Base-by-base conservation (phyloP, 1,140 invertebrate species). In the Stratiolaelaps scimitus region DNA sequence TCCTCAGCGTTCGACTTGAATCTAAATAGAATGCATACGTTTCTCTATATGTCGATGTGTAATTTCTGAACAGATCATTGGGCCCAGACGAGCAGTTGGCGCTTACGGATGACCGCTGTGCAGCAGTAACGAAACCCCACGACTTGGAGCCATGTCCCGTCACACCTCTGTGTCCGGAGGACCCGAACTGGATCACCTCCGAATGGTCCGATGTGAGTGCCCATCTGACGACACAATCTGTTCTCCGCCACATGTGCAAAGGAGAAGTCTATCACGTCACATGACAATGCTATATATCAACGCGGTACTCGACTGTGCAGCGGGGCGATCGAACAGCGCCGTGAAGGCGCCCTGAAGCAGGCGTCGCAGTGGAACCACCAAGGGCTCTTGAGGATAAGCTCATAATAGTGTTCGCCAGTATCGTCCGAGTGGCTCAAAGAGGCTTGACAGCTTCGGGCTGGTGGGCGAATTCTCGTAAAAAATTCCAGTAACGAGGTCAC, bases 31-130 rank as follows among this genome's bases (percentile, higher is more conserved):
- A 10, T 6, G 34, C 10, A 40, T 4, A 40, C 34, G 4, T 40
- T 40, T 40, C 4, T 40, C 34, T 40, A 40, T 40, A 10, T 40
- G 34, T 40, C n/a, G n/a, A n/a, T n/a, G 10, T 40, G 34, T 40
- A 40, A 6, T 17, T 60, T 23, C 53, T 60, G 15, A 26, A 1
- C 23, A 60, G 70, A 1, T 76, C 76, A 10, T 74, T 80, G 2
- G 78, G 78, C 20, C 79, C 80, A 67, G 82, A 81, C 29, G 80
- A 83, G 65, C 80, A 83, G 67, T 79, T 86, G 53, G 84, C 85
- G 0, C 75, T 87, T 17, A 80, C 83, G 4, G 85, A 87, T 73
- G 73, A 76, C 1, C 82, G 81, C n/a, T 87, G 85, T 71, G 77
- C 79, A 17, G 75, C 74, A 0, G 71, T 77, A 48, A 74, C 75